A percentile compares a stretch with the other conserved stretches of the same genome.
Conservation (phyloP, 1,140 invertebrate species). For the Bradysia coprophila region DNA sequence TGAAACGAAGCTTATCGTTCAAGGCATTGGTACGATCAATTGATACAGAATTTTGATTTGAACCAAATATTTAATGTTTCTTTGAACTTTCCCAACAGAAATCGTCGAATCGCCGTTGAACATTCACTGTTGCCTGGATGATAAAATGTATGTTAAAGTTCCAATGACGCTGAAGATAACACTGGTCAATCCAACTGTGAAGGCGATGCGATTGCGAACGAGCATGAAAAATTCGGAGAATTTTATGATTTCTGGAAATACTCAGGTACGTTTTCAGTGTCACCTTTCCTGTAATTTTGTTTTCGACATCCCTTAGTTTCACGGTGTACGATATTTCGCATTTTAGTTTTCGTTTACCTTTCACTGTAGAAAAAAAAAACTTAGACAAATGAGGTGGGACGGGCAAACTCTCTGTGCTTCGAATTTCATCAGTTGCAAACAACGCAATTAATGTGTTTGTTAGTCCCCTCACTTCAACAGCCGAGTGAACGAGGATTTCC, state of each 20-base stretch:
- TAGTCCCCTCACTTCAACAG: no score
- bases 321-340: no score
- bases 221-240: slow-evolving; percentile 17
- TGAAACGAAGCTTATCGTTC: slow-evolving; percentile 22
- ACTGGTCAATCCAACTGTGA: slow-evolving; percentile 17
- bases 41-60: neutral
- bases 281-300: neutral
- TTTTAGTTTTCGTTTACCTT: no score
- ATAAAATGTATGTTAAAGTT: slow-evolving; percentile 24
- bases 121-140: slow-evolving; percentile 23
- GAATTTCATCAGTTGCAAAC: no score
- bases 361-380: no score
- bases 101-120: slow-evolving; percentile 20
- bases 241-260: slow-evolving; percentile 23
- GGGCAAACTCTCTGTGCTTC: no score
- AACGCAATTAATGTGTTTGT: no score
- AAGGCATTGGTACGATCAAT: slow-evolving; percentile 8
- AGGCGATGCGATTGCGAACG: slow-evolving; percentile 17
- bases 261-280: slow-evolving; percentile 12
- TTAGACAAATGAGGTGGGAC: no score
- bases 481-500: no score
- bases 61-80: neutral
- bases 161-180: slow-evolving; percentile 21
- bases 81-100: no score
- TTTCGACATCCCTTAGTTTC: no score